These are phyloP conservation scores for Pycnomerus fuliginosus DNA, from an alignment of 2,888 invertebrate species.

Conservation along the genomic window DNA sequence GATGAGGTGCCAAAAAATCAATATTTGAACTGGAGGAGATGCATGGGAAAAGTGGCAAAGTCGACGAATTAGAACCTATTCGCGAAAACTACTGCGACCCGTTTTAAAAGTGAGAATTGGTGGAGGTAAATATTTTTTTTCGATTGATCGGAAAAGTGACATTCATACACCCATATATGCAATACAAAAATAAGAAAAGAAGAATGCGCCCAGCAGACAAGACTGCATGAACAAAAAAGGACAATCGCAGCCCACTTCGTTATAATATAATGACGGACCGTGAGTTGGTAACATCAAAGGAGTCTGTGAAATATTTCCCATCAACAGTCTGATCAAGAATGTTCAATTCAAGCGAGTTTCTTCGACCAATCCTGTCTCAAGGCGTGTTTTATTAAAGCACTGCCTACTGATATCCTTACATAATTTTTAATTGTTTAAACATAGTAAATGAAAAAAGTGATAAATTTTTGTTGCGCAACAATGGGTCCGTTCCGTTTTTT, in stretches of 20 bases:
- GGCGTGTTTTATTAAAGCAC: constrained; percentile 33
- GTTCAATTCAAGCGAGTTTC: constrained; percentile 25
- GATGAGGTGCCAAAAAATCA: constrained; percentile 14
- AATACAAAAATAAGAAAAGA: constrained; percentile 11
- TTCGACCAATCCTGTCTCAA: constrained; percentile 27
- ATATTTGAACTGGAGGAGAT: too few relatives aligned
- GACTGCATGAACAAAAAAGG: constrained; percentile 26
- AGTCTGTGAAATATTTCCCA: constrained; percentile 31
- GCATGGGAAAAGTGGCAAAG: constrained; percentile 5
- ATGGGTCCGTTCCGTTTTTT: constrained; percentile 6
- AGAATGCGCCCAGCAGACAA: constrained; percentile 15
- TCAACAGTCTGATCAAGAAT: constrained; percentile 30
- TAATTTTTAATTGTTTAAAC: constrained; percentile 25
- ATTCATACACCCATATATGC: constrained; percentile 9
- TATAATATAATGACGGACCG: constrained; percentile 31
- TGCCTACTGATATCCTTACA: constrained; percentile 28
- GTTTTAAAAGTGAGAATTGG: too few relatives aligned
- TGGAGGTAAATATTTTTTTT: not conserved
- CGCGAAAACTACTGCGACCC: too few relatives aligned
- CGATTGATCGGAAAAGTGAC: constrained; percentile 6
- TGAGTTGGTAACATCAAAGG: constrained; percentile 29
- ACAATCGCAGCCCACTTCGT: constrained; percentile 30
- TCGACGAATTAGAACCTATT: not conserved
- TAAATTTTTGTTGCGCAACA: constrained; percentile 11
- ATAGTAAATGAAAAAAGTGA: constrained; percentile 6